Percentiles rank a stretch among this genome's conserved stretches.
Conservation (phyloP, 2,113 vertebrate species). For the Gracilinanus agilis region DNA sequence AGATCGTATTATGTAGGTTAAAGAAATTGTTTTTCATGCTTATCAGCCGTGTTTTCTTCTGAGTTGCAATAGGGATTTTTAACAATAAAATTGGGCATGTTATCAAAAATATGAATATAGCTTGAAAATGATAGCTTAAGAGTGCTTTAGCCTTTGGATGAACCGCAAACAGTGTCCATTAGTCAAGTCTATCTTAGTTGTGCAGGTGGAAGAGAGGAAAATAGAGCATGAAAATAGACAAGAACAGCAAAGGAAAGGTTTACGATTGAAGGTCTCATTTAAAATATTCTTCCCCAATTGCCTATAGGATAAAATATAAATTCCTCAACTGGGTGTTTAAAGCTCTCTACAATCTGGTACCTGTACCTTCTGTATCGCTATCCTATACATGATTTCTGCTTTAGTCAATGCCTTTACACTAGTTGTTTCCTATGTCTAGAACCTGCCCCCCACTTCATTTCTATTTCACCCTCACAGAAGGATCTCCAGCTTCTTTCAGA, state of each 20-base stretch:
- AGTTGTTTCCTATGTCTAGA: background rate
- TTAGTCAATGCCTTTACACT: background rate
- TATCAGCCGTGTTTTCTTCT: constrained; percentile 49
- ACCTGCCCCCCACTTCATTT: too few relatives aligned
- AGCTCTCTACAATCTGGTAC: background rate
- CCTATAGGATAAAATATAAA: background rate
- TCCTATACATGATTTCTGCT: background rate
- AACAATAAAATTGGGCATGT: constrained; percentile 43
- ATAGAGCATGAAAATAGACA: constrained; percentile 1
- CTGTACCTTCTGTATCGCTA: too few relatives aligned
- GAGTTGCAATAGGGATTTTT: constrained; percentile 27
- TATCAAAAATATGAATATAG: constrained; percentile 18
- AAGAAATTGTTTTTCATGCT: constrained; percentile 28
- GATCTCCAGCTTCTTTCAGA: too few relatives aligned
- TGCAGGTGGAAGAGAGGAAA: constrained; percentile 13
- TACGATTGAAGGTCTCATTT: constrained; percentile 6
- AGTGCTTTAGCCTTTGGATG: constrained; percentile 11
- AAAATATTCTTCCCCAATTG: background rate
- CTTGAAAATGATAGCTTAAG: constrained; percentile 45
- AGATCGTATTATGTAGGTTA: constrained; percentile 15
- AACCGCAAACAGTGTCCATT: background rate
- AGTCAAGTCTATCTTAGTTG: constrained; percentile 26
- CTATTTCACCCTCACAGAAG: too few relatives aligned
- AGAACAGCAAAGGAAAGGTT: constrained; percentile 24
- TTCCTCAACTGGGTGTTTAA: background rate